These are phyloP conservation scores for Phataginus tricuspis DNA, from an alignment of 2,797 vertebrate species.

Conservation along the genomic window DNA sequence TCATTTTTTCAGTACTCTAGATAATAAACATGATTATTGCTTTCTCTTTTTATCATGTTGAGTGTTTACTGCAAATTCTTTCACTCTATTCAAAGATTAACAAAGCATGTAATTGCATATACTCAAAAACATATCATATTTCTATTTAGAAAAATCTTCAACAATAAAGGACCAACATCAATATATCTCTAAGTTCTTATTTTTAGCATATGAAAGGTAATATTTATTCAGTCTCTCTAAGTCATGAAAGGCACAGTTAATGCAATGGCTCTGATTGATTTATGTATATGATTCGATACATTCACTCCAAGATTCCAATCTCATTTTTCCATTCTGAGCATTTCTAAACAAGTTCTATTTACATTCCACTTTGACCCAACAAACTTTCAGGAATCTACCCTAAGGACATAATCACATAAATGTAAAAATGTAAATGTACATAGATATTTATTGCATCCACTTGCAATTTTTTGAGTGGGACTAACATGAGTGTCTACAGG, in stretches of 20 bases:
- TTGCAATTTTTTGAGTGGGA: neutral
- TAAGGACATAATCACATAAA: neutral
- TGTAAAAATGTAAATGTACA: neutral
- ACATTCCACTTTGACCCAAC: neutral
- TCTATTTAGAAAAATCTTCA: constrained; percentile 62
- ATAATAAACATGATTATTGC: constrained; percentile 70
- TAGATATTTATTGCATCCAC: neutral
- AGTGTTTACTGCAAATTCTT: constrained; percentile 64
- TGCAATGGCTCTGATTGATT: neutral
- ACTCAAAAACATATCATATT: constrained; percentile 64
- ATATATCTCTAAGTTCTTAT: constrained; percentile 19
- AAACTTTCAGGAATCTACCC: neutral
- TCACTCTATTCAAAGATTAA: constrained; percentile 63
- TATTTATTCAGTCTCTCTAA: neutral
- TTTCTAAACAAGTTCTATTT: neutral
- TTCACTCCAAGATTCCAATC: neutral
- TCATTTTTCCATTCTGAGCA: neutral
- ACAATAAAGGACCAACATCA: constrained; percentile 41
- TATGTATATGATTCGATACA: neutral
- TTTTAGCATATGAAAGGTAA: constrained; percentile 1
- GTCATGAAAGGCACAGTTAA: neutral
- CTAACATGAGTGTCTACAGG: neutral
- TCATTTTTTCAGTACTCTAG: constrained; percentile 46
- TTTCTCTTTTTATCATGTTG: constrained; percentile 54
- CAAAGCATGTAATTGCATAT: constrained; percentile 69